Percentiles rank a stretch among this genome's conserved stretches.
Evolutionary conservation across 2,888 invertebrate genomes (phyloP).

Genomic region (Pollenia amentaria): DNA sequence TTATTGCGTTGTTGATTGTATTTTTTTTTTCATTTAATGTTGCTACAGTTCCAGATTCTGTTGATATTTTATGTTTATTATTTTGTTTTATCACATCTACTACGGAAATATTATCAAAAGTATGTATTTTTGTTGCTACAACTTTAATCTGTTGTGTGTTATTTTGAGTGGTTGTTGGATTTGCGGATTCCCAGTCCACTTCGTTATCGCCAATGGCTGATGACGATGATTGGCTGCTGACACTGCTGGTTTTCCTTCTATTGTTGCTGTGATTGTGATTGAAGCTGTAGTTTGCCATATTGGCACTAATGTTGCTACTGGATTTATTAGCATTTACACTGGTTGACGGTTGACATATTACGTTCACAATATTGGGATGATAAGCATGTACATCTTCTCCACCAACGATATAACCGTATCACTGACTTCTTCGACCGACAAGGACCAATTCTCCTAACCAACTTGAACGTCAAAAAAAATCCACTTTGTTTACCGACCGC

Average conservation of each 20-base stretch:
- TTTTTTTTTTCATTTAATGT: slow-evolving; percentile 62
- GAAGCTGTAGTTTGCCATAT: slow-evolving; percentile 69
- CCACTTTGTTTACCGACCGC: too few species aligned
- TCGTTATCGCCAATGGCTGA: slow-evolving; percentile 80
- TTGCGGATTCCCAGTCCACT: slow-evolving; percentile 84
- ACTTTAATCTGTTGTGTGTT: slow-evolving; percentile 43
- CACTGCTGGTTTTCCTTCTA: slow-evolving; percentile 77
- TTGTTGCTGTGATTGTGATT: slow-evolving; percentile 73
- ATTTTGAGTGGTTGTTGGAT: slow-evolving; percentile 58
- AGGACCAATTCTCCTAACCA: too few species aligned
- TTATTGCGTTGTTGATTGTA: slow-evolving; percentile 68
- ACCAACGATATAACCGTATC: slow-evolving; percentile 10
- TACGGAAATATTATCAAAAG: slow-evolving; percentile 59
- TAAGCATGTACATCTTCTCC: slow-evolving; percentile 30
- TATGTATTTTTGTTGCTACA: slow-evolving; percentile 44
- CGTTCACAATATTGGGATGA: slow-evolving; percentile 35
- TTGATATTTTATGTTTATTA: slow-evolving; percentile 27
- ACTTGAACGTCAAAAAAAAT: too few species aligned
- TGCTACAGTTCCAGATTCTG: slow-evolving; percentile 20
- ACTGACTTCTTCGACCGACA: too few species aligned
- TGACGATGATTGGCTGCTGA: slow-evolving; percentile 81
- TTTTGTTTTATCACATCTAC: slow-evolving; percentile 70
- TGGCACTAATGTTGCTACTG: slow-evolving; percentile 58
- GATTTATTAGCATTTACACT: slow-evolving; percentile 69
- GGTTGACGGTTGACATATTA: slow-evolving; percentile 61